phyloP scores from a whole-genome alignment of 1,140 invertebrate species.

The Pseudobourletiella spinata region DNA sequence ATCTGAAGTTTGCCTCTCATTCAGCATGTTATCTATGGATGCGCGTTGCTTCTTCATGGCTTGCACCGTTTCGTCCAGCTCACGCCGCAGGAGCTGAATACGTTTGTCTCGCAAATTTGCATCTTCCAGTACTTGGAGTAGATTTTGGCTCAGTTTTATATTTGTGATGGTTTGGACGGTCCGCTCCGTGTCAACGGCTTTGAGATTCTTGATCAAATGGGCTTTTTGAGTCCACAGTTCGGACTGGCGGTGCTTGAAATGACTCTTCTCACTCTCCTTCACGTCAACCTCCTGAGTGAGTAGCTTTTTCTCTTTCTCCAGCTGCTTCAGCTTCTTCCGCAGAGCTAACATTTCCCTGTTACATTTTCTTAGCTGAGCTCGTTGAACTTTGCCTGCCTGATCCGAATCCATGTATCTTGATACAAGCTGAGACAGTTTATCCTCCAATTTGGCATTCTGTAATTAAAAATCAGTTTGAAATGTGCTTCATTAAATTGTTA shows the following conservation, averaged over 20 bases:
- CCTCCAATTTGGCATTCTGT: slow-evolving; percentile 4
- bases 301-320: slow-evolving; percentile 22
- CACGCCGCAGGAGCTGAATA: slow-evolving; percentile 4
- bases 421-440: neutral
- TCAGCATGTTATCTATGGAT: neutral
- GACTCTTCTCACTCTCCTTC: slow-evolving; percentile 15
- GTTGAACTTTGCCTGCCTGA: neutral
- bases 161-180: slow-evolving; percentile 19
- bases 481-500: neutral
- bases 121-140: slow-evolving; percentile 7
- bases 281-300: slow-evolving; percentile 10
- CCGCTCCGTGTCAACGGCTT: slow-evolving; percentile 16
- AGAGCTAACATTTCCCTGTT: slow-evolving; percentile 15
- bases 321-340: slow-evolving; percentile 6
- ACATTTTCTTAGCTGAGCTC: slow-evolving; percentile 9
- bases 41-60: slow-evolving; percentile 9
- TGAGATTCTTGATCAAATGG: slow-evolving; percentile 11
- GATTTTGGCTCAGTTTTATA: slow-evolving; percentile 18
- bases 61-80: slow-evolving; percentile 13
- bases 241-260: neutral
- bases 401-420: neutral
- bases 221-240: slow-evolving; percentile 8
- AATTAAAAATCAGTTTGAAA: neutral
- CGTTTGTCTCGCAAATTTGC: slow-evolving; percentile 9
- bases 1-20: neutral